Base-by-base conservation (phyloP, 30 jellyfish, hydroid and myxozoan species). In the Cassiopea xamachana region DNA sequence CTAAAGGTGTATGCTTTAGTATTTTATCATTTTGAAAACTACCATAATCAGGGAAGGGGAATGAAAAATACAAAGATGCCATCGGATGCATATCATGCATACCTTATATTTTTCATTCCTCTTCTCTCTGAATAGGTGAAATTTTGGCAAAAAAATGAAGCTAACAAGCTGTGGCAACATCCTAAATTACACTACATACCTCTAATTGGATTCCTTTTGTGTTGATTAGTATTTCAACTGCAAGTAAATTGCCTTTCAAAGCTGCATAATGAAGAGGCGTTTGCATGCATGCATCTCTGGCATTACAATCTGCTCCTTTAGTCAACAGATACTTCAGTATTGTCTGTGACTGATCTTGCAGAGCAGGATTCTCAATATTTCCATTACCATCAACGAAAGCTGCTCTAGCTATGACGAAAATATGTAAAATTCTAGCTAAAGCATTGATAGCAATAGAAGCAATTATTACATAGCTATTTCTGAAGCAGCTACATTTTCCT, bases 221-320 rank as follows among this genome's bases (percentile, higher is more conserved):
- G 69, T 76, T 75, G 12, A 83, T 44, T n/a, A 91, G 88, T 15
- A 83, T 75, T 16, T 87, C 87, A 39, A 85, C 79, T 46, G 94
- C 94, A 7, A 19, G 82, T 1, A 77, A 7, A 77, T 91, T 91
- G 61, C 97, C 94, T 73, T 91, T 91, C 46, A 72, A 48, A 18
- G 97, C 93, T 0, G 97, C 97, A 84, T 91, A 91, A 69, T 91
- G 91, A 48, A 91, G 83, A n/a, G 97, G 97, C 39, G 97, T 91
- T 59, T 91, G 97, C 88, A 75, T 77, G 69, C 84, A 91, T 5
- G 82, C 64, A 91, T 91, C 97, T 46, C 82, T 62, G 1, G 97
- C 97, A 76, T 91, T 91, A 70, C 88, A 60, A 90, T 91, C 77
- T 8, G 97, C 97, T n/a, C 91, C 91, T 16, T 79, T 70, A 7